Conservation (phyloP, 2,888 invertebrate species). For the Galerucella nymphaeae region DNA sequence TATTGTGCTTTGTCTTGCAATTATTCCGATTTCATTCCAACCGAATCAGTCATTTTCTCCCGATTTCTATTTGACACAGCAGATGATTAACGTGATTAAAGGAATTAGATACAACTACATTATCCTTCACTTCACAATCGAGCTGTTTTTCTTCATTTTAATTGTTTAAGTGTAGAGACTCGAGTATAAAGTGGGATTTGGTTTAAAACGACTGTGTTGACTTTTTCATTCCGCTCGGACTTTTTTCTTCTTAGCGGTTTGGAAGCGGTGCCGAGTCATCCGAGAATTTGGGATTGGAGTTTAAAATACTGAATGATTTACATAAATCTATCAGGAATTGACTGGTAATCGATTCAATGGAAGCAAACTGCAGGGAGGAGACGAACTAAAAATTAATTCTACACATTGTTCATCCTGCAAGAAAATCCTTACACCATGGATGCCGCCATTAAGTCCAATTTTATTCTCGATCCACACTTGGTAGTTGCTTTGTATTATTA, state of each 20-base stretch:
- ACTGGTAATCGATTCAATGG: conserved; percentile 22
- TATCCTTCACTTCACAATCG: conserved; percentile 12
- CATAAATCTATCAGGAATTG: conserved; percentile 24
- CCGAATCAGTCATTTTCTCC: neutral
- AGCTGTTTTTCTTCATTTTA: conserved; percentile 31
- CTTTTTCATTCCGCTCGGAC: conserved; percentile 20
- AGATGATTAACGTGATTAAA: conserved; percentile 9
- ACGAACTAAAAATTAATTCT: neutral
- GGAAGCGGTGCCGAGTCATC: conserved; percentile 21
- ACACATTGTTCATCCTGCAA: too few relatives aligned
- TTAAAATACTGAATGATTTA: conserved; percentile 27
- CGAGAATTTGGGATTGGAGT: conserved; percentile 29
- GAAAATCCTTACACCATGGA: too few relatives aligned
- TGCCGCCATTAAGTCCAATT: too few relatives aligned
- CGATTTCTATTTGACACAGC: neutral
- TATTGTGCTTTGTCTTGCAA: neutral
- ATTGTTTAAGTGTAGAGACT: conserved; percentile 28
- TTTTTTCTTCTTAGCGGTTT: conserved; percentile 21
- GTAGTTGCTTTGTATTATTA: too few relatives aligned
- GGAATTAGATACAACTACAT: conserved; percentile 18
- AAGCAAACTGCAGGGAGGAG: conserved; percentile 2
- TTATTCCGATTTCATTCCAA: neutral
- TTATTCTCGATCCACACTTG: too few relatives aligned
- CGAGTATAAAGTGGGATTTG: conserved; percentile 23
- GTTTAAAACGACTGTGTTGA: conserved; percentile 32